Evolutionary conservation across 2,888 invertebrate genomes (phyloP).

Genomic region (Tinea pellionella): DNA sequence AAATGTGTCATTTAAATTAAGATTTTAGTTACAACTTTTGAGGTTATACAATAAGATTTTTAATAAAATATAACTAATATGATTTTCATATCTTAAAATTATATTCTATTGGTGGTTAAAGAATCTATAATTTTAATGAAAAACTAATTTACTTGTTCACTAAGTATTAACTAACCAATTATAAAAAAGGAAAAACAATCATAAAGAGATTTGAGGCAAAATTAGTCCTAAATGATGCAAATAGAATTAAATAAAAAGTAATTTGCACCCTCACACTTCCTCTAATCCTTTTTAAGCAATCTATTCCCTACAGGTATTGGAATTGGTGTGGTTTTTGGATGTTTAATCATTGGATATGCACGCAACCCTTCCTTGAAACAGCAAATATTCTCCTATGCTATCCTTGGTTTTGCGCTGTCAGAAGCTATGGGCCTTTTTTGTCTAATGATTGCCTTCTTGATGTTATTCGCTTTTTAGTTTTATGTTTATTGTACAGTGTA

Average conservation of each 20-base stretch:
- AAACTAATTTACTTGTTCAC: no score
- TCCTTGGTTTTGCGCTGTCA: slow-evolving; percentile 96
- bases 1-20: not conserved
- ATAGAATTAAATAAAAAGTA: not conserved
- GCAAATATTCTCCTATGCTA: slow-evolving; percentile 97
- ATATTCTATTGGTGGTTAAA: not conserved
- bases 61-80: not conserved
- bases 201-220: no score
- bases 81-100: not conserved
- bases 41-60: not conserved
- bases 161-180: not conserved
- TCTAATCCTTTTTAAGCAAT: not conserved
- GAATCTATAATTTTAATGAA: no score
- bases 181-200: not conserved
- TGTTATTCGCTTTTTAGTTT: slow-evolving; percentile 86
- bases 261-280: no score
- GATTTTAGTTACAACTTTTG: not conserved
- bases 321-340: slow-evolving; percentile 97
- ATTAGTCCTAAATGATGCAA: no score
- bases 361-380: slow-evolving; percentile 97
- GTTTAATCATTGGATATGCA: slow-evolving; percentile 95
- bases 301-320: slow-evolving; percentile 80
- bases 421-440: slow-evolving; percentile 99
- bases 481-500: slow-evolving; percentile 32
- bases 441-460: slow-evolving; percentile 97